Percentiles rank a stretch among this genome's conserved stretches.
Evolutionary conservation across 2,797 vertebrate species (phyloP).

Genomic region (Erithacus rubecula): DNA sequence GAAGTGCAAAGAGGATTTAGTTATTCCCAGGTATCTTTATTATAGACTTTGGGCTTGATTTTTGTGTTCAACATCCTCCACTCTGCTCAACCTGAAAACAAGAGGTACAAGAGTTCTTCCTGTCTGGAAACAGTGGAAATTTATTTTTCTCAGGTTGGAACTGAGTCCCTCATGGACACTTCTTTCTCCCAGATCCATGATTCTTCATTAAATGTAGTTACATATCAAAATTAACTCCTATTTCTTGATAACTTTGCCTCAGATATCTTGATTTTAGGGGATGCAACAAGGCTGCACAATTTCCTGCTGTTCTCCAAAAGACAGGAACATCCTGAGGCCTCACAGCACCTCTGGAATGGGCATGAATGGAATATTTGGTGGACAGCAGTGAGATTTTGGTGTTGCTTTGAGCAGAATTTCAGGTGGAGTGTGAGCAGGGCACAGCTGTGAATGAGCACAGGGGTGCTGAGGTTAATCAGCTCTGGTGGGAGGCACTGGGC

Average conservation of each 20-base stretch:
- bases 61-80: not conserved
- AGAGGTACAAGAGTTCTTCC: not conserved
- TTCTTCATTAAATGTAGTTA: not conserved
- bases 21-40: not conserved
- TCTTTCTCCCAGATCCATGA: accelerated
- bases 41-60: not conserved
- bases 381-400: not conserved
- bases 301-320: not conserved
- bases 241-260: not conserved
- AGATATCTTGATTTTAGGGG: not conserved
- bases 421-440: not conserved
- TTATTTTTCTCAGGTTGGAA: not conserved
- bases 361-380: not conserved
- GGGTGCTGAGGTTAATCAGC: not conserved
- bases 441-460: not conserved
- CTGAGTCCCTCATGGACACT: not conserved
- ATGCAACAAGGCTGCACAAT: not conserved
- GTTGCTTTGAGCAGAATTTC: not conserved
- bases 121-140: not conserved
- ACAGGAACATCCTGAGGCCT: not conserved
- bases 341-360: not conserved
- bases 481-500: not conserved
- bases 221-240: not conserved
- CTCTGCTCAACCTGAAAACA: not conserved
- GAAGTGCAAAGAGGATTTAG: not conserved